Evolutionary conservation across 2,797 vertebrate species (phyloP).

Genomic region (Neosilurus mollespiculum): DNA sequence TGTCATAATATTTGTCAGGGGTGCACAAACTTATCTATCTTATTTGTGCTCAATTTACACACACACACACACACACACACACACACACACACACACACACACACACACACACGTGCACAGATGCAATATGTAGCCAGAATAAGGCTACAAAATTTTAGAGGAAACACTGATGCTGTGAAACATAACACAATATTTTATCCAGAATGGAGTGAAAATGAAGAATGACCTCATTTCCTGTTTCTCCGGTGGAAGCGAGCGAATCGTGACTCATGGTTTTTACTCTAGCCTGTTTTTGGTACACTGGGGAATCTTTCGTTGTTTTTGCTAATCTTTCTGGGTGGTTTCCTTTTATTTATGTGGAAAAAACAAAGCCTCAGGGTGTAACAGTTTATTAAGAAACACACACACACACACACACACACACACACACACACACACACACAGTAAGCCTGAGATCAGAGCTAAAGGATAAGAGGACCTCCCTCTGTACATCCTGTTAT

Average conservation of each 20-base stretch:
- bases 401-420: neutral
- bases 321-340: constrained; percentile 2
- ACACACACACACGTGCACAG: neutral
- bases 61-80: too few species aligned
- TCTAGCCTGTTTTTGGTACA: neutral
- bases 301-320: neutral
- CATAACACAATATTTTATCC: neutral
- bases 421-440: constrained; percentile 38
- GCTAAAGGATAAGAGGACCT: constrained; percentile 57
- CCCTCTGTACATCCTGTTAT: constrained; percentile 17
- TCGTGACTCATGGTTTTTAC: constrained; percentile 6
- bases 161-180: neutral
- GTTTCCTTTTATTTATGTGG: constrained; percentile 33
- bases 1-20: neutral
- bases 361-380: constrained; percentile 49
- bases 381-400: constrained; percentile 48
- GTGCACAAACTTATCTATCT: neutral
- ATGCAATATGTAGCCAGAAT: too few species aligned
- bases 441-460: constrained; percentile 30
- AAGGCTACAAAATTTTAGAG: too few species aligned
- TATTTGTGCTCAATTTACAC: too few species aligned
- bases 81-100: neutral
- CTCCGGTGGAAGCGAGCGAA: neutral
- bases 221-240: neutral
- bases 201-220: neutral